Evolutionary conservation across 2,797 vertebrate species (phyloP).

Genomic region (Philypnodon macrostomus): DNA sequence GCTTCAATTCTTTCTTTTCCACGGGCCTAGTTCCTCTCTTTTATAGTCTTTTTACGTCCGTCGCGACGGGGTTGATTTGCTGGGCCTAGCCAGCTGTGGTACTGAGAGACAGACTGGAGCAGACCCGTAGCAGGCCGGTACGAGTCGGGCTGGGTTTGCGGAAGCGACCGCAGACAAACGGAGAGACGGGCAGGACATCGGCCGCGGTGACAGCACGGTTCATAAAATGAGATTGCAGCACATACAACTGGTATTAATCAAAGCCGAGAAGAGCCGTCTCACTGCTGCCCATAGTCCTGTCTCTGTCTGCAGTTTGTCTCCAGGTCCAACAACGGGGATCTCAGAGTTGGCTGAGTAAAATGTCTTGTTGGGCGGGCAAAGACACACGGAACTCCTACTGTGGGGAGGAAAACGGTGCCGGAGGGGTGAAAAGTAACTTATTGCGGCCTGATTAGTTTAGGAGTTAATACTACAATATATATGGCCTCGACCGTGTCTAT

Average conservation of each 20-base stretch:
- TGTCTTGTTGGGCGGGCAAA: constrained; percentile 26
- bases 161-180: constrained; percentile 56
- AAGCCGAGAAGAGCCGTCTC: not conserved
- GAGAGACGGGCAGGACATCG: constrained; percentile 13
- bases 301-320: constrained; percentile 3
- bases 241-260: not conserved
- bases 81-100: not conserved
- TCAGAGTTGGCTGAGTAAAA: constrained; percentile 18
- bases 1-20: constrained; percentile 29
- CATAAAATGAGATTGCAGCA: not conserved
- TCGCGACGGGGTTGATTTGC: not conserved
- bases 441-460: constrained; percentile 13
- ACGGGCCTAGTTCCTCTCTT: not conserved
- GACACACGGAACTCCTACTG: constrained; percentile 42
- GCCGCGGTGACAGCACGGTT: constrained; percentile 1
- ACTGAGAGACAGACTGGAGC: not conserved
- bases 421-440: constrained; percentile 35
- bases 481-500: constrained; percentile 1
- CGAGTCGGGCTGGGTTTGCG: constrained; percentile 63
- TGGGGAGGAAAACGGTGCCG: constrained; percentile 14
- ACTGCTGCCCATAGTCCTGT: not conserved
- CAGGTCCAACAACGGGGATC: constrained; percentile 36
- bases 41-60: not conserved
- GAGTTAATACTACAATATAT: constrained; percentile 29
- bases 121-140: constrained; percentile 32